These are phyloP conservation scores for Apocheima hispidaria DNA, from an alignment of 2,888 invertebrate genomes.

Conservation along the genomic window DNA sequence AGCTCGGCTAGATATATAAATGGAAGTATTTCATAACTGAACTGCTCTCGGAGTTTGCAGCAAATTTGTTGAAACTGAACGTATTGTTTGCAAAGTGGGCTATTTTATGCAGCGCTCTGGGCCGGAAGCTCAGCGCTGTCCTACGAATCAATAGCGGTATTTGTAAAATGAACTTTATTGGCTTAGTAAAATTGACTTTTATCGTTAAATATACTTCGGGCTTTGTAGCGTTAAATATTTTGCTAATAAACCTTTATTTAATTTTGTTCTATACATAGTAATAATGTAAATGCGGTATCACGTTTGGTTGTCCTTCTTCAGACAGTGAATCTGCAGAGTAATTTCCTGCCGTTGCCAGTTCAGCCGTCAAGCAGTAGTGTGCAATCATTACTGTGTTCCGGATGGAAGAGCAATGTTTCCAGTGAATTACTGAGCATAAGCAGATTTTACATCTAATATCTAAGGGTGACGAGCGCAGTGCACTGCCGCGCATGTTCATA, in stretches of 20 bases:
- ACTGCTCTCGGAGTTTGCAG: slow-evolving; percentile 43
- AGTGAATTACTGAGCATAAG: too few relatives aligned
- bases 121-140: slow-evolving; percentile 41
- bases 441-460: too few relatives aligned
- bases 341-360: too few relatives aligned
- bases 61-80: slow-evolving; percentile 52
- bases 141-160: slow-evolving; percentile 40
- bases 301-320: too few relatives aligned
- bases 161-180: slow-evolving; percentile 35
- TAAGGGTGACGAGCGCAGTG: too few relatives aligned
- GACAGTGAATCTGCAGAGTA: too few relatives aligned
- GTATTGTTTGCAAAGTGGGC: slow-evolving; percentile 55
- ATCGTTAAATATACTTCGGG: slow-evolving; percentile 7
- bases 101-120: slow-evolving; percentile 48
- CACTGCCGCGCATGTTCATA: too few relatives aligned
- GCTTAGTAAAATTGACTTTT: slow-evolving; percentile 22
- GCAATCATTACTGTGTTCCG: too few relatives aligned
- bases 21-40: slow-evolving; percentile 48
- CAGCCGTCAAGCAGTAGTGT: too few relatives aligned
- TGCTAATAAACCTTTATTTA: background rate
- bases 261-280: too few relatives aligned
- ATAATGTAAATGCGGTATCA: too few relatives aligned
- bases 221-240: slow-evolving; percentile 1
- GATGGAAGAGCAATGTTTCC: too few relatives aligned
- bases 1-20: slow-evolving; percentile 37